Percentiles rank a stretch among this genome's conserved stretches.
Conservation (phyloP, 2,113 vertebrate species). For the Capreolus pygargus region DNA sequence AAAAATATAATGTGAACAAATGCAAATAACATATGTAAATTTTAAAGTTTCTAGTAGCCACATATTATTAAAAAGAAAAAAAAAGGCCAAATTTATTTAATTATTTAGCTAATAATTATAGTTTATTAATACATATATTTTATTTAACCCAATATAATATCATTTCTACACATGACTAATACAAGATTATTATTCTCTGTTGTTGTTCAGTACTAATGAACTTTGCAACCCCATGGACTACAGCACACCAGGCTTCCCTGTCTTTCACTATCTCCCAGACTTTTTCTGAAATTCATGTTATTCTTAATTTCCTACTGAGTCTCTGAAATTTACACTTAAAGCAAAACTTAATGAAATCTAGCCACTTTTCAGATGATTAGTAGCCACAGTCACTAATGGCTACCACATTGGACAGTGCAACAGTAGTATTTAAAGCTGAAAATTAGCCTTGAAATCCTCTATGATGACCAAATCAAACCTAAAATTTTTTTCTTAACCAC, state of each 20-base stretch:
- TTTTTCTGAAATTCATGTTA: no score
- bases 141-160: background rate
- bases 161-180: background rate
- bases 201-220: no score
- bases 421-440: background rate
- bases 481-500: background rate
- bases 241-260: no score
- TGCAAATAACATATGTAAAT: background rate
- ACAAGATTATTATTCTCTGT: background rate
- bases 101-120: background rate
- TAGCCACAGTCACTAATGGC: background rate
- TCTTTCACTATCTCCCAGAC: no score
- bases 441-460: background rate
- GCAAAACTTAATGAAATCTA: background rate
- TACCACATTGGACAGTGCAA: background rate
- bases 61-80: slow-evolving; percentile 23
- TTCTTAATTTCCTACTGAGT: background rate
- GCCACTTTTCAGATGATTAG: background rate
- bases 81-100: background rate
- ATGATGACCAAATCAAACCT: background rate
- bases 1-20: background rate
- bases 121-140: background rate
- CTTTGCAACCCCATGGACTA: no score
- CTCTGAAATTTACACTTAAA: background rate
- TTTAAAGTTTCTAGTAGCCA: slow-evolving; percentile 23